Percentiles rank a stretch among this genome's conserved stretches.
phyloP scores from a whole-genome alignment of 1,140 invertebrate genomes.

The Macrobrachium nipponense region DNA sequence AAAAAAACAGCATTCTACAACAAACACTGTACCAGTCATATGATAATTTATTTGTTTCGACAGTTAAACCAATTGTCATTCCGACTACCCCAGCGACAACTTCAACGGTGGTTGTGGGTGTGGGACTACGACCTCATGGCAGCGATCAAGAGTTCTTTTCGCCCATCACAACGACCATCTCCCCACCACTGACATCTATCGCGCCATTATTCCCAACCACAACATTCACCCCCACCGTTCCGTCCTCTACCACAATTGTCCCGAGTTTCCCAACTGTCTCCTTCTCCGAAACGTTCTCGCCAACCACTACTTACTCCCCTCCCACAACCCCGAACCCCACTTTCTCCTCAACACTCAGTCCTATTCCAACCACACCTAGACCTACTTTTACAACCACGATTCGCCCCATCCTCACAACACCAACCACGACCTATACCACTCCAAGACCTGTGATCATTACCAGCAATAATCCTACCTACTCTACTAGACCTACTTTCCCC shows the following conservation, averaged over 20 bases:
- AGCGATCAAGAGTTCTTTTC: constrained; percentile 31
- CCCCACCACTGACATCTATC: not conserved
- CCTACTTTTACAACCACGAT: not conserved
- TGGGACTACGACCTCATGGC: constrained; percentile 36
- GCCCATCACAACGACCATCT: constrained; percentile 1
- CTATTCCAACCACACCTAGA: constrained; percentile 3
- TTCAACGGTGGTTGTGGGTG: constrained; percentile 1
- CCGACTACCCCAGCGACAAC: constrained; percentile 6
- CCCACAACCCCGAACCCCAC: not conserved
- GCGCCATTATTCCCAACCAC: not conserved
- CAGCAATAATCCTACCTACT: not conserved
- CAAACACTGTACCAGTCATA: not conserved
- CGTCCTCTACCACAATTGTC: not conserved
- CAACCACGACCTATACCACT: not conserved
- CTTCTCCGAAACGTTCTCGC: not conserved
- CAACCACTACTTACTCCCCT: constrained; percentile 1
- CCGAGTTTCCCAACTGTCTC: not conserved
- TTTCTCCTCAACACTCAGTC: not conserved
- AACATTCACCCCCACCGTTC: not conserved
- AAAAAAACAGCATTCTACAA: too few species aligned
- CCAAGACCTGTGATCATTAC: not conserved
- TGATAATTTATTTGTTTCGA: not conserved
- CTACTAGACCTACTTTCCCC: constrained; percentile 1
- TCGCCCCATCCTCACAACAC: not conserved
- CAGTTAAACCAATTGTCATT: not conserved